These are phyloP conservation scores for Alloscopus bannaensis DNA, from an alignment of 2,888 invertebrate genomes.

Conservation along the genomic window DNA sequence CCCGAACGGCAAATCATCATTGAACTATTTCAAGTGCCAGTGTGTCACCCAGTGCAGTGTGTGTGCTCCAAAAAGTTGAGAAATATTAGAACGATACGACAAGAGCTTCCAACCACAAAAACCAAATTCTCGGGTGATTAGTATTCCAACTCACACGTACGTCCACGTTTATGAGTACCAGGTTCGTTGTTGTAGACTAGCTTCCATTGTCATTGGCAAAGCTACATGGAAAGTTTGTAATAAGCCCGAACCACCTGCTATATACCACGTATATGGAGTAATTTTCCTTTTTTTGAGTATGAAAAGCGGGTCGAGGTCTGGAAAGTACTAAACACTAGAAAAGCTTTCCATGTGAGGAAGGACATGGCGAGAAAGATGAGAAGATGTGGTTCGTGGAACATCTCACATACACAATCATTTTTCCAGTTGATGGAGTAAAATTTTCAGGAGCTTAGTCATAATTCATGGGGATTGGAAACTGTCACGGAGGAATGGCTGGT, in stretches of 20 bases:
- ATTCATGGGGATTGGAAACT: not conserved
- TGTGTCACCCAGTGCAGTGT: not conserved
- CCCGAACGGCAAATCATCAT: not conserved
- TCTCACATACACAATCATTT: not conserved
- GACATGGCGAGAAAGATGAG: not conserved
- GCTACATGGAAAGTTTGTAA: too few relatives aligned
- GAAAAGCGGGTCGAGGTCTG: not conserved
- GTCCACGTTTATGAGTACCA: not conserved
- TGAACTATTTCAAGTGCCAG: not conserved
- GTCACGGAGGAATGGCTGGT: not conserved
- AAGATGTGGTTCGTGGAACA: not conserved
- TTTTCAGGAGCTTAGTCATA: not conserved
- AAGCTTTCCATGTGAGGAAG: not conserved
- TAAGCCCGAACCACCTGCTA: too few relatives aligned
- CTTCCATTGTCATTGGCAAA: not conserved
- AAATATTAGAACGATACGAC: not conserved
- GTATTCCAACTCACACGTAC: not conserved
- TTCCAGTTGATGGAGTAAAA: slow-evolving; percentile 1
- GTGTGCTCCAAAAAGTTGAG: not conserved
- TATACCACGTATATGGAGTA: too few relatives aligned
- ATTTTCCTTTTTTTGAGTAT: not conserved
- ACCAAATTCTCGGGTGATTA: not conserved
- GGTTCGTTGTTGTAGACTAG: not conserved
- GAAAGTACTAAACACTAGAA: not conserved
- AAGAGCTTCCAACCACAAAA: not conserved